Evolutionary conservation across 2,888 invertebrate species (phyloP).

Genomic region (Aphrophora alni): DNA sequence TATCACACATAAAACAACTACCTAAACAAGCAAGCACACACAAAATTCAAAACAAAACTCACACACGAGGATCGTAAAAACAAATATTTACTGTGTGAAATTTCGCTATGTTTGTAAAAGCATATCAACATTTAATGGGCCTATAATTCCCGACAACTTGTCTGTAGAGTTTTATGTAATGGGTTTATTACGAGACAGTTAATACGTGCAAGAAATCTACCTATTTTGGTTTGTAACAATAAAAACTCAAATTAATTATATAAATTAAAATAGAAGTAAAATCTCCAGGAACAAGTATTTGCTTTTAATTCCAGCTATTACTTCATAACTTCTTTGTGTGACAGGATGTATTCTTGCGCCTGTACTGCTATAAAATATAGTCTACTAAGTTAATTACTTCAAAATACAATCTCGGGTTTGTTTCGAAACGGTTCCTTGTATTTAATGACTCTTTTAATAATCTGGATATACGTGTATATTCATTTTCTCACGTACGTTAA

Average conservation of each 20-base stretch:
- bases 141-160: not conserved
- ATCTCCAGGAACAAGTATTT: not conserved
- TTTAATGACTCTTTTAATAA: not conserved
- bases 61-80: not conserved
- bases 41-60: not conserved
- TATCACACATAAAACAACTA: not conserved
- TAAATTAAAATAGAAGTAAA: constrained; percentile 6
- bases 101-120: not conserved
- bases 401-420: not conserved
- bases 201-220: not conserved
- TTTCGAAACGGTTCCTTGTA: not conserved
- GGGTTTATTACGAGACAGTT: not conserved
- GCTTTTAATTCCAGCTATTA: constrained; percentile 2
- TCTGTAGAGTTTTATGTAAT: not conserved
- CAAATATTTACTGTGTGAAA: not conserved
- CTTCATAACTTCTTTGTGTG: not conserved
- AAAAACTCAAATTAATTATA: constrained; percentile 3
- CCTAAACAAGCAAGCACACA: not conserved
- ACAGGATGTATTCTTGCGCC: not conserved
- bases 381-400: not conserved
- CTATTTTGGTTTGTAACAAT: not conserved
- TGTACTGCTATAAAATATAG: not conserved
- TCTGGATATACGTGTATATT: not conserved
- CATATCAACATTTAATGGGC: not conserved
- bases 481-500: too few species aligned